These are phyloP conservation scores for Tricholauxania praeusta DNA, from an alignment of 2,888 invertebrate species.

Conservation along the genomic window DNA sequence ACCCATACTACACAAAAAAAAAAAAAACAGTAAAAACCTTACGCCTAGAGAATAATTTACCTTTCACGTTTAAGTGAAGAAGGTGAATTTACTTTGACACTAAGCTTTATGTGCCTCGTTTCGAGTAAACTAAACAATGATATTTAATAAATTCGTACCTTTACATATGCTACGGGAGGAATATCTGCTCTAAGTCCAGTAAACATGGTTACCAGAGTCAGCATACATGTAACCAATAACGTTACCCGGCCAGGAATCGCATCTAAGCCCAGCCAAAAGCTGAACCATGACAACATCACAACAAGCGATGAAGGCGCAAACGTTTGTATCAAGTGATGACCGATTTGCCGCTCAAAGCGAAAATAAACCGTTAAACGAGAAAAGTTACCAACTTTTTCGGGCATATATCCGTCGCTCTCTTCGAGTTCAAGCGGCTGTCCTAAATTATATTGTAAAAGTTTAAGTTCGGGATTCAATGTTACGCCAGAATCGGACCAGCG, in stretches of 20 bases:
- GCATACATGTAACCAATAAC: slow-evolving; percentile 84
- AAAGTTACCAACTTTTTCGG: slow-evolving; percentile 85
- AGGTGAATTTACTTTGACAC: not conserved
- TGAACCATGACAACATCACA: slow-evolving; percentile 88
- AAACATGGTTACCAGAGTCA: slow-evolving; percentile 88
- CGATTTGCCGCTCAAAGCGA: slow-evolving; percentile 85
- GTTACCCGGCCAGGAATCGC: slow-evolving; percentile 87
- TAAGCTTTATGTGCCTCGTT: not conserved
- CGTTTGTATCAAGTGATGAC: slow-evolving; percentile 86
- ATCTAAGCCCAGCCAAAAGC: slow-evolving; percentile 87
- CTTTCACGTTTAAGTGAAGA: too few species aligned
- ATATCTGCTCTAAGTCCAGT: slow-evolving; percentile 85
- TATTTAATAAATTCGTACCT: slow-evolving; percentile 70
- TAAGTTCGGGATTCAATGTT: slow-evolving; percentile 82
- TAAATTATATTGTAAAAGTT: slow-evolving; percentile 83
- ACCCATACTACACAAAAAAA: too few species aligned
- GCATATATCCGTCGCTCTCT: slow-evolving; percentile 80
- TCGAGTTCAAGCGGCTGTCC: slow-evolving; percentile 79
- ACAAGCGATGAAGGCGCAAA: slow-evolving; percentile 87
- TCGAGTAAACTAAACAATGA: not conserved
- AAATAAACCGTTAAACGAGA: slow-evolving; percentile 83
- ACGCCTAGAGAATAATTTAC: too few species aligned
- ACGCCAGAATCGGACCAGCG: slow-evolving; percentile 83
- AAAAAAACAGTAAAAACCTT: too few species aligned
- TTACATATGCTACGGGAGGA: slow-evolving; percentile 88